A percentile compares a stretch with the other conserved stretches of the same genome.
These are phyloP conservation scores for Drosophila funebris DNA, from an alignment of 1,140 invertebrate species.

Conservation along the genomic window DNA sequence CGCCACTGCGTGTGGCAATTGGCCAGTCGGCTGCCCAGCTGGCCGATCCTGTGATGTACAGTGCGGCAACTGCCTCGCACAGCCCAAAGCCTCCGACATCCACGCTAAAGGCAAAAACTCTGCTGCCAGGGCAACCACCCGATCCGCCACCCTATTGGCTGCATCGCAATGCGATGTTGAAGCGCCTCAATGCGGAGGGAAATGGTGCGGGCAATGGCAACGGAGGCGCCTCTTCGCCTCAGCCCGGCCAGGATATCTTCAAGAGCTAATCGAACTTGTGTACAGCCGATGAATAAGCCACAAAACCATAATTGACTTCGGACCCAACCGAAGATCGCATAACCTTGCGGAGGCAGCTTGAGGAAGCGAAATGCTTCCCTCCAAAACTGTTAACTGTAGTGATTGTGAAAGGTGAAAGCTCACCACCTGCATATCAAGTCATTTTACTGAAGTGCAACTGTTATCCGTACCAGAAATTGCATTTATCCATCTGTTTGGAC, in stretches of 20 bases:
- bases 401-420: too few relatives aligned
- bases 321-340: slow-evolving; percentile 38
- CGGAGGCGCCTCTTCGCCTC: slow-evolving; percentile 49
- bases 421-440: too few relatives aligned
- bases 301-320: slow-evolving; percentile 29
- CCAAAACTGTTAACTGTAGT: too few relatives aligned
- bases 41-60: slow-evolving; percentile 83
- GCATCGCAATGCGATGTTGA: slow-evolving; percentile 82
- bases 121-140: slow-evolving; percentile 84
- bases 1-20: slow-evolving; percentile 77
- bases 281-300: slow-evolving; percentile 52
- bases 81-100: slow-evolving; percentile 83
- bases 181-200: slow-evolving; percentile 69
- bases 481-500: too few relatives aligned
- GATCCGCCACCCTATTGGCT: slow-evolving; percentile 83
- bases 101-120: slow-evolving; percentile 85
- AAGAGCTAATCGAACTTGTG: slow-evolving; percentile 81
- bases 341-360: slow-evolving; percentile 23
- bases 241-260: slow-evolving; percentile 76
- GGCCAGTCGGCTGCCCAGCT: slow-evolving; percentile 73
- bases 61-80: slow-evolving; percentile 78
- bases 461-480: too few relatives aligned
- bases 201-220: slow-evolving; percentile 8
- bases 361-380: too few relatives aligned
- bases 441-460: too few relatives aligned